Evolutionary conservation across 2,113 vertebrate species (phyloP).

Genomic region (Phocoena sinus): DNA sequence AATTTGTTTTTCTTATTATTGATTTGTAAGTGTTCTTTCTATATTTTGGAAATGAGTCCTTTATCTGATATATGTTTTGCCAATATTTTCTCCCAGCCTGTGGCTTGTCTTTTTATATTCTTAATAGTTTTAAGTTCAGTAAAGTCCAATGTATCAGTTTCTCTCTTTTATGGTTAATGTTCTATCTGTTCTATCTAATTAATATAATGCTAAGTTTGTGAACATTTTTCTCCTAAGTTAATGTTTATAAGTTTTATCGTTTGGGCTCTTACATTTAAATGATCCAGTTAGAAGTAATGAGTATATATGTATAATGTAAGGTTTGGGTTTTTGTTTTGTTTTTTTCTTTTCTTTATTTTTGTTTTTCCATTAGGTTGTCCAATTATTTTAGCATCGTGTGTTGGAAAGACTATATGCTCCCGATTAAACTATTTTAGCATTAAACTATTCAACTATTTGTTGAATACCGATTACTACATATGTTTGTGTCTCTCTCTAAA

Average conservation of each 20-base stretch:
- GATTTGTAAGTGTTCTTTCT: not conserved
- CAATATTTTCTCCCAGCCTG: not conserved
- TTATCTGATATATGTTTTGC: not conserved
- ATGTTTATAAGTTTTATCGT: not conserved
- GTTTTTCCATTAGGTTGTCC: not conserved
- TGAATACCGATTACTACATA: not conserved
- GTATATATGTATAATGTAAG: not conserved
- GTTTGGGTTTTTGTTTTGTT: not conserved
- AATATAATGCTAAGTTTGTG: not conserved
- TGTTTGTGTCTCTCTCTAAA: not conserved
- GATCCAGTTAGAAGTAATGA: not conserved
- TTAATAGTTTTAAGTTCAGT: not conserved
- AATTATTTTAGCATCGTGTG: not conserved
- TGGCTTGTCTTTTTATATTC: not conserved
- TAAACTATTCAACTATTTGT: not conserved
- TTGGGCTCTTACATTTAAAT: not conserved
- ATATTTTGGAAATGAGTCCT: not conserved
- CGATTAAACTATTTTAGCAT: not conserved
- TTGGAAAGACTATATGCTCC: not conserved
- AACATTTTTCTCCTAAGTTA: not conserved
- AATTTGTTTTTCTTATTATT: not conserved
- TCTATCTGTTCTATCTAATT: not conserved
- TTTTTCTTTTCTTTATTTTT: not conserved
- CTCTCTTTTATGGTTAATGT: not conserved
- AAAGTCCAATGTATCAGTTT: not conserved